Conservation (phyloP, 23 tunicate genomes). For the Phallusia fumigata region DNA sequence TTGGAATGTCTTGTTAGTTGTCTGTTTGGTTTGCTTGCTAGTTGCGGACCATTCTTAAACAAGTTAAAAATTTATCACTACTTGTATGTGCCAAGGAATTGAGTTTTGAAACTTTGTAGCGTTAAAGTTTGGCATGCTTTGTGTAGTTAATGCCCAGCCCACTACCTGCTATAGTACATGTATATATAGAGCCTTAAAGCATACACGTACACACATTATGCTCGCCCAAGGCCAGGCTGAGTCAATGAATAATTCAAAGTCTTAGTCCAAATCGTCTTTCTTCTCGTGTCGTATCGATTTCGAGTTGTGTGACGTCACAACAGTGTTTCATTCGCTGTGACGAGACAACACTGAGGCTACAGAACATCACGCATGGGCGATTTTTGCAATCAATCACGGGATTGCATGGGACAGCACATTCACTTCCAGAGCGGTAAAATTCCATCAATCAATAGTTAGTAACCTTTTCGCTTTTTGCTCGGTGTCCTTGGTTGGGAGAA, state of each 20-base stretch:
- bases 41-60: too few relatives aligned
- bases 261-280: neutral
- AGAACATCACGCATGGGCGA: neutral
- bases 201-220: neutral
- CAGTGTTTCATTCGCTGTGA: neutral
- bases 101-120: too few relatives aligned
- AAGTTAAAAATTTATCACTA: too few relatives aligned
- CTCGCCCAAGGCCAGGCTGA: too few relatives aligned
- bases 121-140: too few relatives aligned
- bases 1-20: too few relatives aligned
- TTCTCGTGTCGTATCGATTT: neutral
- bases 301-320: slow-evolving; percentile 6
- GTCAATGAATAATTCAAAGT: neutral
- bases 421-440: slow-evolving; percentile 3
- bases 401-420: neutral
- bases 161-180: too few relatives aligned
- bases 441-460: neutral
- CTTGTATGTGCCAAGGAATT: too few relatives aligned
- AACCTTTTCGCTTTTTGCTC: neutral
- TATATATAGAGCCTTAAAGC: too few relatives aligned
- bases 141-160: too few relatives aligned
- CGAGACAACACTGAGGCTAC: neutral
- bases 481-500: neutral
- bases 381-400: neutral
- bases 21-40: too few relatives aligned